phyloP scores from a whole-genome alignment of 2,113 vertebrate species.

The Anhinga anhinga region DNA sequence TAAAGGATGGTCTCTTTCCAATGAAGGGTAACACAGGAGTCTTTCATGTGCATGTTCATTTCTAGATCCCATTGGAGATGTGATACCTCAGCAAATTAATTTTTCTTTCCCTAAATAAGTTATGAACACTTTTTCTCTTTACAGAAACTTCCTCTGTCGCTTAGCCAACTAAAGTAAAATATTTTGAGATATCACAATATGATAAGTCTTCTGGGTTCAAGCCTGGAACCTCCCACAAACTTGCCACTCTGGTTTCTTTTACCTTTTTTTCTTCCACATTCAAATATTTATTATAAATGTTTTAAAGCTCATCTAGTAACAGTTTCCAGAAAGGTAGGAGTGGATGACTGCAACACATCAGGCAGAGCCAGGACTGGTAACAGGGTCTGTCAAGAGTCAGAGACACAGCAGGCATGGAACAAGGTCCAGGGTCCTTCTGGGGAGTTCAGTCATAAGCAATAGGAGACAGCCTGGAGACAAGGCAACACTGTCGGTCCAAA shows the following conservation, averaged over 20 bases:
- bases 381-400: fast-evolving
- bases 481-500: neutral
- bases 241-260: neutral
- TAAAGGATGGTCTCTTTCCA: neutral
- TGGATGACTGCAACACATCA: neutral
- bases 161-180: neutral
- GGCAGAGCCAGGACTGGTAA: neutral
- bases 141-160: neutral
- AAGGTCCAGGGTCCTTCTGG: neutral
- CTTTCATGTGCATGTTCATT: neutral
- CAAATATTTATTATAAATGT: neutral
- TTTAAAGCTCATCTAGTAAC: neutral
- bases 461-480: neutral
- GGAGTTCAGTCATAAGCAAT: neutral
- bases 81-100: neutral
- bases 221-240: neutral
- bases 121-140: neutral
- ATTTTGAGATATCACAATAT: neutral
- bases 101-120: neutral
- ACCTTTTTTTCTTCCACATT: neutral
- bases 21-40: neutral
- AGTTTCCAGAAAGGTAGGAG: neutral
- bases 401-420: neutral
- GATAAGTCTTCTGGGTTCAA: neutral
- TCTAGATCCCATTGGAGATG: neutral